Base-by-base conservation (phyloP, 2,113 vertebrate genomes). In the Myrmophylax atrothorax region DNA sequence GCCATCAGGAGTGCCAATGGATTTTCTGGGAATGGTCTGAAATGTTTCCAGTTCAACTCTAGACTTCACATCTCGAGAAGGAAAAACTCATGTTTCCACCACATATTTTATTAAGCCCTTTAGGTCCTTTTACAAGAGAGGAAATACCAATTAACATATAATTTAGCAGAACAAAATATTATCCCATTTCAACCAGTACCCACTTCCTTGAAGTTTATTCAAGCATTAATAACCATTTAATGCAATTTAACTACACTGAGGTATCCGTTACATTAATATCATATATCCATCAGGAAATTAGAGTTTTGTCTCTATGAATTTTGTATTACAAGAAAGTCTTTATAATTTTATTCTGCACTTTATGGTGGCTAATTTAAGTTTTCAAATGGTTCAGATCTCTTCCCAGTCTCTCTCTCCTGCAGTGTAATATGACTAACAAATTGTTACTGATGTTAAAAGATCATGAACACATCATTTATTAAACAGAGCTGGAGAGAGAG, bases 141-240 rank as follows among this genome's bases (percentile, higher is more conserved):
- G 98, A 98, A 98, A 98, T 98, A 98, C 97, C 98, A 98, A 98
- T 98, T 98, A 98, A 98, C 90, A 18, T 98, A 98, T 98, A 98
- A 98, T 98, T 98, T 98, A 98, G 98, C 98, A 97, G 97, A 98
- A 98, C 98, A 98, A 98, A 98, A 98, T 98, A 98, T 98, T 98
- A 98, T 98, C 98, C 98, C 97, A 97, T 98, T 98, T 98, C 98
- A 98, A 98, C 98, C 97, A 98, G 97, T 97, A 97, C 95, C 94
- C 98, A 98, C 97, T 98, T 98, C 97, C 98, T 98, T 98, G 98
- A 98, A 98, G 98, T 98, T 98, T 98, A 98, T 98, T 98, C 98
- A 98, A 98, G 98, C 98, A 98, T 98, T 98, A 98, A 98, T 98
- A 98, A 98, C 98, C 98, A 97, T 98, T 98, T 98, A 98, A 98